Evolutionary conservation across 2,888 invertebrate genomes (phyloP), one percentile per base, ranked within the genome.

Genomic region (Dinocampus coccinellae): DNA sequence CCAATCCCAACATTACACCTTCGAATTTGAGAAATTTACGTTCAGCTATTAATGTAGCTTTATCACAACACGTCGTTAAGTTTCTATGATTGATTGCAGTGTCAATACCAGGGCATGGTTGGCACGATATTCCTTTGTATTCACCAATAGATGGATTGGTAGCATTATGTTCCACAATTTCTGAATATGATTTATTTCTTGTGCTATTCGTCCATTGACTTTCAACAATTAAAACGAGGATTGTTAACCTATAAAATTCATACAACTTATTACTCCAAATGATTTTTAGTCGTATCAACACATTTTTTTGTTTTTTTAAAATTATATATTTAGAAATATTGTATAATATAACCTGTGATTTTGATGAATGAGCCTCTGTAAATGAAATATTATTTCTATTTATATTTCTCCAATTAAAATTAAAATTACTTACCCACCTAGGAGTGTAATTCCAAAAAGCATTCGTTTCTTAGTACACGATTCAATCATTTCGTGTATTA

Each of bases 21-120:
- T 95, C 93, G 83, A 96, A 95, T 79, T 93, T 92, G 93, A 95
- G 95, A 87, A 95, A 97, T 70, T 93, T 91, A 74, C 92, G 90
- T 84, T 96, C 95, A 83, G 97, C 96, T 64, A 95, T 89, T 89
- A 94, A 94, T 2, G 94, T 94, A 16, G 95, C 94, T 84, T 92
- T 91, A 82, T 95, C 95, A 89, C 97, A 97, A 86, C 97, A 94
- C 3, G 47, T 47, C 16, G 47, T 47, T 47, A 9, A 16, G 16
- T 47, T 47, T 47, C 16, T 47, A 16, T 47, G 92, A 83, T 93
- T 95, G 83, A 95, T 95, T 66, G 92, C 90, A 75, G 95, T 93
- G 89, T 96, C 96, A 87, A 95, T 95, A 77, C 94, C 92, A 85
- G 93, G 92, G 87, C 96, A 96, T n/a, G 94, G 94, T 88, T 95